phyloP scores from a whole-genome alignment of 2,113 vertebrate genomes.

The Psettodes erumei region DNA sequence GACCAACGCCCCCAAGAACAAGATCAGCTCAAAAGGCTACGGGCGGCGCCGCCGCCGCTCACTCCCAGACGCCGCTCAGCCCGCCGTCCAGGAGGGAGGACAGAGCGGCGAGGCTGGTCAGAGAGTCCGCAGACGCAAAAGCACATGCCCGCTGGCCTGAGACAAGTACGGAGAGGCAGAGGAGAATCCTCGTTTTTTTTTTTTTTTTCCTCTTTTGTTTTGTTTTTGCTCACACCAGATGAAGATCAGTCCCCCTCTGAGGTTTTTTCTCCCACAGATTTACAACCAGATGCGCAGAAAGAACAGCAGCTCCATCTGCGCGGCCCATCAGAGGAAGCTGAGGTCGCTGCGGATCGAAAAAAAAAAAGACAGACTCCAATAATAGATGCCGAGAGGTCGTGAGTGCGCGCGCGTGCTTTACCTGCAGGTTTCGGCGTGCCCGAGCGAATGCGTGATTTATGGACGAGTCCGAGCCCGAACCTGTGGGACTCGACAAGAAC shows the following conservation, averaged over 20 bases:
- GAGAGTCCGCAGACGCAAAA: conserved; percentile 21
- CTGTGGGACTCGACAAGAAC: conserved; percentile 70
- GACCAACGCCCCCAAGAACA: conserved; percentile 78
- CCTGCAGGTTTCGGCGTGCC: conserved; percentile 26
- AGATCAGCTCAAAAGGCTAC: conserved; percentile 86
- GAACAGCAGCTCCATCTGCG: conserved; percentile 14
- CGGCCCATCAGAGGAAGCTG: conserved; percentile 21
- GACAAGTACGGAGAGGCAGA: conserved; percentile 25
- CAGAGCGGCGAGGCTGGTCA: conserved; percentile 25
- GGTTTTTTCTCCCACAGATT: conserved; percentile 45
- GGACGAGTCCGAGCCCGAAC: conserved; percentile 51
- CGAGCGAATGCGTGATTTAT: conserved; percentile 40
- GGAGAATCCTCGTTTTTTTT: conserved; percentile 10
- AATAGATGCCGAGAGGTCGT: conserved; percentile 16
- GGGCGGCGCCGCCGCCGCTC: conserved; percentile 89
- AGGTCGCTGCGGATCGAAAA: conserved; percentile 30
- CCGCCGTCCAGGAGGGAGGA: conserved; percentile 13
- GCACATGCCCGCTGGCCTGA: conserved; percentile 27
- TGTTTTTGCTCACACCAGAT: conserved; percentile 33
- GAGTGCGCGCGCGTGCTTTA: conserved; percentile 33
- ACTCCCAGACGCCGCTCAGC: conserved; percentile 11
- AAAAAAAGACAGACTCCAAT: conserved; percentile 23
- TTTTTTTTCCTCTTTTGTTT: conserved; percentile 2
- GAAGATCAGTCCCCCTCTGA: conserved; percentile 43
- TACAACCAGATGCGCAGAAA: conserved; percentile 14